These are phyloP conservation scores for Podotricha telesiphe DNA, from an alignment of 2,888 invertebrate species.

Conservation along the genomic window DNA sequence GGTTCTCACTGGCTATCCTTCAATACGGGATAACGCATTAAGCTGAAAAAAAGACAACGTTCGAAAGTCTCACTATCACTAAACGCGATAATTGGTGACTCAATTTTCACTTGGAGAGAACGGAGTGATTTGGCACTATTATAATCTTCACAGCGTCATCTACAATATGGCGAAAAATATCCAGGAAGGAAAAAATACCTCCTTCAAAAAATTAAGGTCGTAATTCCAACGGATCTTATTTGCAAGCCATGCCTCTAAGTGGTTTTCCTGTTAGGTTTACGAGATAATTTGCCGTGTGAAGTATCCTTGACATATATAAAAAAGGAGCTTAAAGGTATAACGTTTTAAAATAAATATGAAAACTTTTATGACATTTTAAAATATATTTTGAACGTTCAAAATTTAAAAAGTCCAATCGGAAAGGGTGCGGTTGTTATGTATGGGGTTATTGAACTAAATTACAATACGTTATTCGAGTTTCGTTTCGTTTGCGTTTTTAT, in stretches of 20 bases:
- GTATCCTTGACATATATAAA: conserved; percentile 22
- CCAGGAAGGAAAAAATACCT: neutral
- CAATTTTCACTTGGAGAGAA: too few species aligned
- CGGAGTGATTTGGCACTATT: too few species aligned
- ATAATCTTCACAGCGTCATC: too few species aligned
- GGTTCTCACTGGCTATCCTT: too few species aligned
- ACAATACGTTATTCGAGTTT: conserved; percentile 6
- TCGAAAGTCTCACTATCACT: too few species aligned
- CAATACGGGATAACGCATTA: too few species aligned
- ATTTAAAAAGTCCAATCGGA: neutral
- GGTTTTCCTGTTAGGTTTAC: conserved; percentile 26
- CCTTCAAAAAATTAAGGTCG: neutral
- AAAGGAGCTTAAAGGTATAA: conserved; percentile 13
- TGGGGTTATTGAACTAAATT: conserved; percentile 11
- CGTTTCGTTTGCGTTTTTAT: too few species aligned
- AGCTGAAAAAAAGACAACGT: too few species aligned
- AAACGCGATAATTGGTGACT: too few species aligned
- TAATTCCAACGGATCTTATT: conserved; percentile 10
- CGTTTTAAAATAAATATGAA: neutral
- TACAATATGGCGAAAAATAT: neutral
- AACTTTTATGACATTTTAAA: neutral
- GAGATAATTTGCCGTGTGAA: conserved; percentile 25
- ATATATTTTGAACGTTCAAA: neutral
- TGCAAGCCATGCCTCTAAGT: conserved; percentile 6
- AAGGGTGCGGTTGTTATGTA: conserved; percentile 5